Evolutionary conservation across 2,797 vertebrate genomes (phyloP), one percentile per base, ranked within the genome.

Genomic region (Pyrocephalus nanus): DNA sequence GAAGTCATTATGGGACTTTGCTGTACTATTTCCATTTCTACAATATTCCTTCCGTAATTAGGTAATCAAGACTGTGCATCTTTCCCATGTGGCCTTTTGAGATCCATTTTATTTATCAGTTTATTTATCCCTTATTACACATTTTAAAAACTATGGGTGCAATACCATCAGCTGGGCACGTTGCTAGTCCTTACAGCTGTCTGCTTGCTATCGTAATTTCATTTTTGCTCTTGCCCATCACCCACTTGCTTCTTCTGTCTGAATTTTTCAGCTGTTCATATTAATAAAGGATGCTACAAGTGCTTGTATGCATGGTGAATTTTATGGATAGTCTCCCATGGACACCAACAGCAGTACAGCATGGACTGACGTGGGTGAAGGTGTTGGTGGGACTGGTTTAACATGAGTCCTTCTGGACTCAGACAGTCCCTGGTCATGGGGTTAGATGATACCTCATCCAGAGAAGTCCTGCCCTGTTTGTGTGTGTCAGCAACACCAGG

Each of bases 31-130:
- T 94, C 77, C 82, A 71, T 92, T 94, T 92, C 88, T 91, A 72
- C 95, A 85, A 90, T 86, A 82, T 95, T 96, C 77, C 64, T 95
- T 81, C 89, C 0, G 10, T 84, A 93, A 95, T 97, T 96, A 97
- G 94, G 93, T 82, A 95, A 92, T 82, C 93, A 88, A 92, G 86
- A 83, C 38, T 74, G 58, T 21, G 26, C 77, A n/a, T 48, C 76
- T 92, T 92, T 91, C 89, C 86, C 78, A 57, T 23, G 88, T 75
- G 95, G 71, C 91, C 74, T 92, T 88, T 48, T 0, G 48, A 92
- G 66, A 74, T 95, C n/a, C 3, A 54, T 93, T 94, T 90, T 95
- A 96, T 91, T 95, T 97, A 85, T 93, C 66, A 14, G 57, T 55
- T 95, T 96, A 95, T 95, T 95, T 95, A 83, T 78, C 78, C 38